Percentiles rank a stretch among this genome's conserved stretches.
Evolutionary conservation across 1,140 invertebrate species (phyloP).

Genomic region (Eciton burchellii): DNA sequence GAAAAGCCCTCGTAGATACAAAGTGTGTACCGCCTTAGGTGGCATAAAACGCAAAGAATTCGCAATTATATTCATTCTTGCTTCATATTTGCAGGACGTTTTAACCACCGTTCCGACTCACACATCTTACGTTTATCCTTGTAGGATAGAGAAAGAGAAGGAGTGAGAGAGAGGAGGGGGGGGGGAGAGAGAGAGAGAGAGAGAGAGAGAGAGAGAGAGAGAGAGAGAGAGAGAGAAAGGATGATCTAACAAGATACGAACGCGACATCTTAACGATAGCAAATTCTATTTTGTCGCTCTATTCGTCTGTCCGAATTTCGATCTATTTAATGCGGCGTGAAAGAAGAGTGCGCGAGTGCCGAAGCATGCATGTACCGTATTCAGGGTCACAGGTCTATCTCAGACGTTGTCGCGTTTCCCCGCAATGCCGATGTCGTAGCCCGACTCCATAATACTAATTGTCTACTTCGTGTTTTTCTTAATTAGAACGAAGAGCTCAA

Average conservation of each 20-base stretch:
- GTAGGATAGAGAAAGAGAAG: neutral
- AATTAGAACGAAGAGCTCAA: conserved; percentile 48
- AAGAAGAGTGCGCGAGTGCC: conserved; percentile 31
- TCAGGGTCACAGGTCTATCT: neutral
- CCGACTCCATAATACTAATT: conserved; percentile 16
- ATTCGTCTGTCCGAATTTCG: conserved; percentile 42
- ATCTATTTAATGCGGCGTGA: conserved; percentile 43
- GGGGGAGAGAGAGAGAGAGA: conserved; percentile 7
- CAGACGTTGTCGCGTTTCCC: neutral
- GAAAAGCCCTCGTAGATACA: conserved; percentile 22
- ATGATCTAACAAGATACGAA: conserved; percentile 57
- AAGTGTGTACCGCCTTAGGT: neutral
- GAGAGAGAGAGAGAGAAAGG: neutral
- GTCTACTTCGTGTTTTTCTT: conserved; percentile 10
- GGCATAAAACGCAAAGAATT: neutral
- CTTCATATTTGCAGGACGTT: conserved; percentile 25
- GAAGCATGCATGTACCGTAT: conserved; percentile 37
- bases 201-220: neutral
- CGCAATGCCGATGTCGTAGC: conserved; percentile 13
- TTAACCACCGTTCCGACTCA: conserved; percentile 7
- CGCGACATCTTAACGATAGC: conserved; percentile 41
- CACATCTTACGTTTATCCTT: conserved; percentile 4
- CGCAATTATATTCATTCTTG: conserved; percentile 16
- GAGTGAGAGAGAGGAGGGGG: no score
- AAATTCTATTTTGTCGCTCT: conserved; percentile 21